These are phyloP conservation scores for Chauna torquata DNA, from an alignment of 2,113 vertebrate genomes.

Conservation along the genomic window DNA sequence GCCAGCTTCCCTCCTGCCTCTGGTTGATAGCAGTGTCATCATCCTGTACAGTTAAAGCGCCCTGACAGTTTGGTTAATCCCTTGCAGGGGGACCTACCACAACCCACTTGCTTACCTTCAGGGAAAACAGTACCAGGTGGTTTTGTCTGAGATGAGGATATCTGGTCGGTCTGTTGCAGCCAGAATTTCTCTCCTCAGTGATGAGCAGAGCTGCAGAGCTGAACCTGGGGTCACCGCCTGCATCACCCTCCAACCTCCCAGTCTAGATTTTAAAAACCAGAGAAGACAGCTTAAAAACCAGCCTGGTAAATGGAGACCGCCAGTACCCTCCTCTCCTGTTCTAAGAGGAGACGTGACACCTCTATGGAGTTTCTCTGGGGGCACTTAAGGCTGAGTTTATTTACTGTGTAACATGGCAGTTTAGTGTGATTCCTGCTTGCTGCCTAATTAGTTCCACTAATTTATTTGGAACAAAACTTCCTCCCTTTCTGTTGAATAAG, in stretches of 20 bases:
- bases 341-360: not conserved
- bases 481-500: not conserved
- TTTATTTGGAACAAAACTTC: slow-evolving; percentile 47
- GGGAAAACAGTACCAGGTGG: not conserved
- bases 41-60: not conserved
- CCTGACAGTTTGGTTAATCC: not conserved
- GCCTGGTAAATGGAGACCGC: not conserved
- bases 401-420: slow-evolving; percentile 25
- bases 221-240: not conserved
- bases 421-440: slow-evolving; percentile 31
- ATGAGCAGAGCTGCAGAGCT: slow-evolving; percentile 39
- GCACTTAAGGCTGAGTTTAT: slow-evolving; percentile 35
- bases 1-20: not conserved
- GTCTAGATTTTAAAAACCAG: not conserved
- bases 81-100: not conserved
- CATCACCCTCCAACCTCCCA: not conserved
- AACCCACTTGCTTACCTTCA: not conserved
- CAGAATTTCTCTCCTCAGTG: slow-evolving; percentile 23
- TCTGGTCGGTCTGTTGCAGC: not conserved
- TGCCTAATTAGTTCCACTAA: slow-evolving; percentile 57
- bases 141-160: not conserved
- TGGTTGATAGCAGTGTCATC: not conserved
- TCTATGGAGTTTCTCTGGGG: slow-evolving; percentile 8
- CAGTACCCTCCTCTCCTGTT: not conserved
- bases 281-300: not conserved